Evolutionary conservation across 64 coral and sea anemone genomes (phyloP), one percentile per base, ranked within the genome.

Genomic region (Pocillopora damicornis): DNA sequence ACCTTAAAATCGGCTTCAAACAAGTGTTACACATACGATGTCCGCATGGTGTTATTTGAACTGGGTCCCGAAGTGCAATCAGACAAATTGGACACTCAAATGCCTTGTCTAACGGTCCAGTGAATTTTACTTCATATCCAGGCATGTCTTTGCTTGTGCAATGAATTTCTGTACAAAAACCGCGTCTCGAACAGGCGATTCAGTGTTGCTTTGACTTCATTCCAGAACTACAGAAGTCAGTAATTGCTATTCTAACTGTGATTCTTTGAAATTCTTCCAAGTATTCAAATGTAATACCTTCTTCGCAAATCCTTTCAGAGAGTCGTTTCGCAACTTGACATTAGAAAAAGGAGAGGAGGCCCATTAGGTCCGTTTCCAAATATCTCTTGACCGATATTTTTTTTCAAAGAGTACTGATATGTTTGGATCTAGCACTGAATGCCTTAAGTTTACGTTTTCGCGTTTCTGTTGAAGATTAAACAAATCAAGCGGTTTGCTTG

Each of bases 1-100:
- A 91, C 95, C 90, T 98, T 75, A 98, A 72, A 71, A 99, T 99
- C 17, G 97, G 97, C 57, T 99, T 87, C 22, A 99, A 88, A 83
- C 97, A 99, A 25, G 88, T 95, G 63, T 84, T 92, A 85, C 97
- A 99, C 22, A 99, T 79, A 2, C 97, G 90, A 80, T 99, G 97
- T 38, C 97, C 97, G 36, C 97, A 99, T 25, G 97, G 97, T 9
- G 97, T 99, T 38, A 99, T 94, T 69, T 99, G 97, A 9, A 99
- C 88, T 5, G 97, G 97, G 23, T 95, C 93, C 35, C 97, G 97
- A 5, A 99, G 86, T 34, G 90, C 97, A 35, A 86, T 93, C 78
- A 95, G 86, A 77, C 97, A 99, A 38, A 99, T 80, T 2, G 97
- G 97, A 71, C 97, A 99, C 38, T 99, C 97, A 45, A 99, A 95